Conservation (phyloP, 2,113 vertebrate species). For the Leptosomus discolor region DNA sequence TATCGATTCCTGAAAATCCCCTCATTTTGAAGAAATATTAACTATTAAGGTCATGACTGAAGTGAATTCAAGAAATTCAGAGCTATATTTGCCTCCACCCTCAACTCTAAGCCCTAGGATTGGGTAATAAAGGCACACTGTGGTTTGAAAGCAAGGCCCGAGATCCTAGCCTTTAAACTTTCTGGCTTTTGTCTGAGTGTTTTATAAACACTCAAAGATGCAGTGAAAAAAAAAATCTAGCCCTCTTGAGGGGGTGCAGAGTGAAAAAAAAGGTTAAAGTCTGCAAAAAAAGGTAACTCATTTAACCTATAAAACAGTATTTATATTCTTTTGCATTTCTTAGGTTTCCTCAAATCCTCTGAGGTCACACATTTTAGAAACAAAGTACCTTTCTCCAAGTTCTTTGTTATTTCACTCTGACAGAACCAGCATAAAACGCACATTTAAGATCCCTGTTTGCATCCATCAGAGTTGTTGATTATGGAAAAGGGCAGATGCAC, state of each 20-base stretch:
- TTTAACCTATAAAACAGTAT: background rate
- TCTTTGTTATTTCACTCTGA: background rate
- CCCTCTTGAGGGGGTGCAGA: background rate
- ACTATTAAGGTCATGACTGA: constrained; percentile 22
- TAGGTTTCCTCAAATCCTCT: background rate
- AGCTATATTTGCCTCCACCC: background rate
- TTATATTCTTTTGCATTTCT: background rate
- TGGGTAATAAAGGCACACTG: constrained; percentile 51
- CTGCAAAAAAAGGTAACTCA: background rate
- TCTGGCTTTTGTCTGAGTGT: background rate
- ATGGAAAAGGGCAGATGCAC: background rate
- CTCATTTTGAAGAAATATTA: background rate
- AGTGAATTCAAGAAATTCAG: background rate
- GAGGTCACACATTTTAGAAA: background rate
- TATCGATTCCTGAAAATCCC: background rate
- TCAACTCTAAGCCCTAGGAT: constrained; percentile 5
- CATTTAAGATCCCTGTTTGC: background rate
- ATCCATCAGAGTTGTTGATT: background rate
- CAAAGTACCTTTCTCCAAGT: background rate
- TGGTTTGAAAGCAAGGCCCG: constrained; percentile 26
- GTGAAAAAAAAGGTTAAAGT: background rate
- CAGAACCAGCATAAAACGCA: background rate
- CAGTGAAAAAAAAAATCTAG: background rate
- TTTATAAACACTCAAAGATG: background rate
- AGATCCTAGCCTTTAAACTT: constrained; percentile 4